A percentile compares a stretch with the other conserved stretches of the same genome.
These are phyloP conservation scores for Sebastes hubbsi DNA, from an alignment of 2,797 vertebrate species.

Conservation along the genomic window DNA sequence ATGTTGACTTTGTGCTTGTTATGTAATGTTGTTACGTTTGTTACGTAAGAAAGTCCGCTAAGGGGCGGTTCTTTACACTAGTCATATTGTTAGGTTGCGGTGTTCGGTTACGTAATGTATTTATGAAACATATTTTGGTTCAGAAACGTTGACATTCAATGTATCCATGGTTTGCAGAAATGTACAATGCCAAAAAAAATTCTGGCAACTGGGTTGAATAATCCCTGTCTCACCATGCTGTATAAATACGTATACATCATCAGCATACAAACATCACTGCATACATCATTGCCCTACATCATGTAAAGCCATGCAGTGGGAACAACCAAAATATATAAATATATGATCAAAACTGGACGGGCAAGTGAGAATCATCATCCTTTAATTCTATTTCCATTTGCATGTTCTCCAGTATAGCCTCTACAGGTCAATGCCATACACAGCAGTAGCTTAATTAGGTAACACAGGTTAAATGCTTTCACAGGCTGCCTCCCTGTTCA, in stretches of 20 bases:
- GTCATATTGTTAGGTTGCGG: too few species aligned
- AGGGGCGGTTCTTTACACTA: too few species aligned
- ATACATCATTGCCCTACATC: too few species aligned
- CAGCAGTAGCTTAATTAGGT: slow-evolving; percentile 47
- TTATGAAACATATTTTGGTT: too few species aligned
- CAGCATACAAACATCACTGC: neutral
- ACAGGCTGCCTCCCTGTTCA: slow-evolving; percentile 42
- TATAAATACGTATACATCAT: neutral
- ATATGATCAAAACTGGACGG: too few species aligned
- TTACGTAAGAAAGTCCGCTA: too few species aligned
- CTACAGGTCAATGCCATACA: slow-evolving; percentile 3
- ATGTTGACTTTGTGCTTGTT: too few species aligned
- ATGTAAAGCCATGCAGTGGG: too few species aligned
- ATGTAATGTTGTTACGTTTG: too few species aligned
- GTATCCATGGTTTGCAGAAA: neutral
- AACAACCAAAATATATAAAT: too few species aligned
- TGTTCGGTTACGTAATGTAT: too few species aligned
- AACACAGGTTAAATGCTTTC: slow-evolving; percentile 46
- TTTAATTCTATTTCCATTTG: slow-evolving; percentile 7
- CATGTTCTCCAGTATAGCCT: neutral
- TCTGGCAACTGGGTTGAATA: neutral
- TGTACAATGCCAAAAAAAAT: neutral
- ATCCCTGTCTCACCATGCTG: neutral
- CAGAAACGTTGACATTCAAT: neutral
- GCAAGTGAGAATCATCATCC: neutral